A percentile compares a stretch with the other conserved stretches of the same genome.
Evolutionary conservation across 2,888 invertebrate species (phyloP).

Genomic region (Cerceris ruficornis): DNA sequence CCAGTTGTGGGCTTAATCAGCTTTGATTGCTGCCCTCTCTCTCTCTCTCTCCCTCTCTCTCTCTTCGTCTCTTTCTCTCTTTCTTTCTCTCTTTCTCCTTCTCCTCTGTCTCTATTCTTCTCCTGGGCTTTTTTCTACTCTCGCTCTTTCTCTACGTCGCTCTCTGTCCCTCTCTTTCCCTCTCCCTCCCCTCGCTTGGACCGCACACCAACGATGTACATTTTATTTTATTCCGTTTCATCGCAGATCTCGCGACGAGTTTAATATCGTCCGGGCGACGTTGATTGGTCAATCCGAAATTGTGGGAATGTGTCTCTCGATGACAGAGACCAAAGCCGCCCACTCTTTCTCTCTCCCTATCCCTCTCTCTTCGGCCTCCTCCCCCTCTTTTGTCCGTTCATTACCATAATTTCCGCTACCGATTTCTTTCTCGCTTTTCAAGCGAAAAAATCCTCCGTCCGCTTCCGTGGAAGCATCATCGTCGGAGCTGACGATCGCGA

Average conservation of each 20-base stretch:
- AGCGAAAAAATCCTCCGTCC: slow-evolving; percentile 22
- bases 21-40: slow-evolving; percentile 80
- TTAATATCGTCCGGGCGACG: slow-evolving; percentile 64
- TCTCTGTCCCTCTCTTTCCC: slow-evolving; percentile 41
- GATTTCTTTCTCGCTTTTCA: slow-evolving; percentile 42
- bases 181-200: slow-evolving; percentile 39
- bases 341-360: slow-evolving; percentile 44
- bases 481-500: background rate
- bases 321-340: slow-evolving; percentile 55
- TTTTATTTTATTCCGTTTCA: slow-evolving; percentile 74
- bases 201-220: slow-evolving; percentile 50
- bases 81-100: slow-evolving; percentile 37
- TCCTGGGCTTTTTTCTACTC: slow-evolving; percentile 14
- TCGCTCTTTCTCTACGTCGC: slow-evolving; percentile 32
- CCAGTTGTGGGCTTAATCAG: slow-evolving; percentile 82
- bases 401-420: slow-evolving; percentile 60
- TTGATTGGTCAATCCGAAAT: slow-evolving; percentile 70
- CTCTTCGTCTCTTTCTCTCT: slow-evolving; percentile 36
- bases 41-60: slow-evolving; percentile 44
- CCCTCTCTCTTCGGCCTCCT: slow-evolving; percentile 13
- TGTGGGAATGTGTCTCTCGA: slow-evolving; percentile 69
- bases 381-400: slow-evolving; percentile 51
- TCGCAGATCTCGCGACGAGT: slow-evolving; percentile 63
- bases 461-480: background rate
- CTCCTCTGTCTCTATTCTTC: slow-evolving; percentile 30